phyloP scores from a whole-genome alignment of 2,113 vertebrate species.

The Neolamprologus devosi region DNA sequence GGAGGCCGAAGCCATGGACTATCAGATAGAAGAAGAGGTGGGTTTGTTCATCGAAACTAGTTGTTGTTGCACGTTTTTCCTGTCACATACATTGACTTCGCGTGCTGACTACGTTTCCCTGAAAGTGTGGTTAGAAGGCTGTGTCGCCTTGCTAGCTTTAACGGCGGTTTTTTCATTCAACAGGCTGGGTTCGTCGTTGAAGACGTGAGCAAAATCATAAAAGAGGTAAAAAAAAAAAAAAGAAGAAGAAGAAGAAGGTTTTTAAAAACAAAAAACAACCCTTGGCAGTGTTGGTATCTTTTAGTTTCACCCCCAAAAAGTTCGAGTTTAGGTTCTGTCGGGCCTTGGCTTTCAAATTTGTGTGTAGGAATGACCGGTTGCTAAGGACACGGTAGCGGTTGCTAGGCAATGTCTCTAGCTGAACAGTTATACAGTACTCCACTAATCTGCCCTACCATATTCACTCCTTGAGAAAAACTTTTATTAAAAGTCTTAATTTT shows the following conservation, averaged over 20 bases:
- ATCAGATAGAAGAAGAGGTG: constrained; percentile 36
- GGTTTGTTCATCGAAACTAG: background rate
- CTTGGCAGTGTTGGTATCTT: accelerated
- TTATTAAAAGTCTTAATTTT: background rate
- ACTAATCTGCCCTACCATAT: background rate
- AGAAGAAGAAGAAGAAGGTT: accelerated
- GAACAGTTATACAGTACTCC: background rate
- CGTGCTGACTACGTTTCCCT: background rate
- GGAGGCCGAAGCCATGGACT: background rate
- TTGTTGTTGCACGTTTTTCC: background rate
- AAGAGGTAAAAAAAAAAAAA: constrained; percentile 74
- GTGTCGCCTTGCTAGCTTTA: background rate
- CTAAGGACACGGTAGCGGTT: constrained; percentile 22
- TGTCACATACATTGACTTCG: background rate
- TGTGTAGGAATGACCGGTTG: constrained; percentile 6
- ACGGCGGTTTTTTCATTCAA: background rate
- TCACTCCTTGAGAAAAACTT: background rate
- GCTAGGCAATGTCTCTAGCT: background rate
- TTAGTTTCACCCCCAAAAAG: background rate
- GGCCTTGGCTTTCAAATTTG: background rate
- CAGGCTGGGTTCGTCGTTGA: constrained; percentile 85
- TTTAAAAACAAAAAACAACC: background rate
- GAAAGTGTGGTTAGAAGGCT: background rate
- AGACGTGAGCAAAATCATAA: constrained; percentile 88
- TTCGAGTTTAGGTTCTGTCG: background rate